phyloP scores from a whole-genome alignment of 1,140 invertebrate genomes.

The Rhyacophila brunnea region DNA sequence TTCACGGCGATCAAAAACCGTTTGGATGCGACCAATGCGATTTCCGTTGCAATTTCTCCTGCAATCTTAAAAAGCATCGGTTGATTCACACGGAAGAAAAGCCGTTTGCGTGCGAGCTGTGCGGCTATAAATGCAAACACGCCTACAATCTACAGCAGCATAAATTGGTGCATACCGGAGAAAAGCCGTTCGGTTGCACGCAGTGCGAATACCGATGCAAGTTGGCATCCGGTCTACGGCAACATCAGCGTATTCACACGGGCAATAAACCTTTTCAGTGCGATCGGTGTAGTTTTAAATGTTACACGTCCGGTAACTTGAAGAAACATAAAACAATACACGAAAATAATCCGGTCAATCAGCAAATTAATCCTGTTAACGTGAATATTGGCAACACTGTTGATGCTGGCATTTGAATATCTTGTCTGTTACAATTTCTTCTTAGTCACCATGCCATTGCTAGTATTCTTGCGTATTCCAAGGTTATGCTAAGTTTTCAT shows the following conservation, averaged over 20 bases:
- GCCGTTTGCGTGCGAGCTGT: slow-evolving; percentile 46
- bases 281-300: slow-evolving; percentile 2
- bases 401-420: too few species aligned
- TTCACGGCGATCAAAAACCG: slow-evolving; percentile 6
- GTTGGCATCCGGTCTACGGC: neutral
- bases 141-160: slow-evolving; percentile 50
- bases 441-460: too few species aligned
- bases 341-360: too few species aligned
- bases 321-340: too few species aligned
- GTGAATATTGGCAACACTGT: too few species aligned
- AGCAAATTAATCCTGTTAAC: too few species aligned
- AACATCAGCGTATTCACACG: neutral
- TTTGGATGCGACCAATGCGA: slow-evolving; percentile 19
- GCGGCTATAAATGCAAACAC: slow-evolving; percentile 64
- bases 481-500: too few species aligned
- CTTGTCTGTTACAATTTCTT: too few species aligned
- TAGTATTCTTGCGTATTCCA: too few species aligned
- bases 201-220: slow-evolving; percentile 41
- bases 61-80: slow-evolving; percentile 28
- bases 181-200: slow-evolving; percentile 30
- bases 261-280: neutral
- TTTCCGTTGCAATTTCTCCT: slow-evolving; percentile 12
- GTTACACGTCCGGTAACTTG: too few species aligned
- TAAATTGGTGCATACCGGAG: slow-evolving; percentile 40
- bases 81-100: slow-evolving; percentile 44